Conservation (phyloP, 2,888 invertebrate genomes). For the Agrenia bidenticulata region DNA sequence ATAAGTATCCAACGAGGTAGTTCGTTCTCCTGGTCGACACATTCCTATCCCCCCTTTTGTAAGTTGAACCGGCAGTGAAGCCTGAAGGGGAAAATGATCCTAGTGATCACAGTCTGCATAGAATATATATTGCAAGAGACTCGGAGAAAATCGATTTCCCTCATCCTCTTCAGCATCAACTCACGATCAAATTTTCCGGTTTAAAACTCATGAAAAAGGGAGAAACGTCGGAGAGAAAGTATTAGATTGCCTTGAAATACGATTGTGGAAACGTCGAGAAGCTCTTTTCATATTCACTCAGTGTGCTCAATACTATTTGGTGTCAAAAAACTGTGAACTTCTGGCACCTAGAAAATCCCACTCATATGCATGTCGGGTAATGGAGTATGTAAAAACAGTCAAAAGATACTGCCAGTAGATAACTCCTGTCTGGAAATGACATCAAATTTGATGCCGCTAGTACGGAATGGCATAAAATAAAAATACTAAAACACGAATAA, state of each 20-base stretch:
- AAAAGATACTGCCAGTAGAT: no score
- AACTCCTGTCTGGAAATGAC: no score
- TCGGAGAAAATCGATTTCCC: slow-evolving; percentile 16
- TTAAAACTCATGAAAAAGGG: slow-evolving; percentile 23
- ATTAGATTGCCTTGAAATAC: slow-evolving; percentile 17
- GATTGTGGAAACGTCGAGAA: slow-evolving; percentile 17
- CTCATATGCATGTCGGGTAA: no score
- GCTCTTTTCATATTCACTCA: neutral
- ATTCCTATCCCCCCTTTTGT: no score
- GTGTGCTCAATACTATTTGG: neutral
- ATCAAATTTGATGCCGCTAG: no score
- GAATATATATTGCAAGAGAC: slow-evolving; percentile 1
- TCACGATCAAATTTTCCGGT: slow-evolving; percentile 27
- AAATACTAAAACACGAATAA: no score
- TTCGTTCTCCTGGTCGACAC: no score
- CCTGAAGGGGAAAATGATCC: slow-evolving; percentile 5
- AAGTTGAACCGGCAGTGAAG: neutral
- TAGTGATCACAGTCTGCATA: slow-evolving; percentile 7
- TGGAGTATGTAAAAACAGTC: no score
- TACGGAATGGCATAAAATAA: no score
- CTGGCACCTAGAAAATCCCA: neutral
- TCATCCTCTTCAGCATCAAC: slow-evolving; percentile 17
- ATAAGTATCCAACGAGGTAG: no score
- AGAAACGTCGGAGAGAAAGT: slow-evolving; percentile 13
- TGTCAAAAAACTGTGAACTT: slow-evolving; percentile 12